Conservation (phyloP, 2,113 vertebrate genomes). For the Ceyx margarethae region DNA sequence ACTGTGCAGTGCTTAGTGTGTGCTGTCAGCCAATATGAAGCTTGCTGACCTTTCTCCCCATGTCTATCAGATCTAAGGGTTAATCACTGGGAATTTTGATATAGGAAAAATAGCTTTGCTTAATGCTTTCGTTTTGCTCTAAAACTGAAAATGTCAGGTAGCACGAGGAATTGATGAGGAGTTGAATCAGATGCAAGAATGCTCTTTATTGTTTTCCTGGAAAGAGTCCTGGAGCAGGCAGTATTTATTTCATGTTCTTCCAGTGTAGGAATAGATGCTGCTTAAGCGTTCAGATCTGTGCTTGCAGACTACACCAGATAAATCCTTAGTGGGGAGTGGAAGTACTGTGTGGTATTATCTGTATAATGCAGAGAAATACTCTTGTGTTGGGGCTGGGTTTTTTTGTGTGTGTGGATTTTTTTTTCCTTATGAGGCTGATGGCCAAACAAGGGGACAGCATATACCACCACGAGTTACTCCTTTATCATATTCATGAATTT, state of each 20-base stretch:
- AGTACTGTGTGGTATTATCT: not conserved
- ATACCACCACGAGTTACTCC: not conserved
- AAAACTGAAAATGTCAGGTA: not conserved
- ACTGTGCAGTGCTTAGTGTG: not conserved
- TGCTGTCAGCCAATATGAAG: not conserved
- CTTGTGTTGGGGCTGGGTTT: not conserved
- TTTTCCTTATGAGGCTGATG: not conserved
- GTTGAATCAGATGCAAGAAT: constrained; percentile 9
- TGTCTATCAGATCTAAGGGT: not conserved
- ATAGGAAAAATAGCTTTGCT: not conserved
- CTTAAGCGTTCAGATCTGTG: not conserved
- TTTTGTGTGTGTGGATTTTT: not conserved
- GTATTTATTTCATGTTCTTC: not conserved
- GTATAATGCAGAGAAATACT: not conserved
- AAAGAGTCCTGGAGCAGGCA: not conserved
- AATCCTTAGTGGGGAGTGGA: not conserved
- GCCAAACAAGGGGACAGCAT: not conserved
- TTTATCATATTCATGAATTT: not conserved
- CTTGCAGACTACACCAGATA: not conserved
- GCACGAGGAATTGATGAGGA: not conserved
- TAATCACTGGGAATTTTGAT: constrained; percentile 11
- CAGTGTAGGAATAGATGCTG: not conserved
- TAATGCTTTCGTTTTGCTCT: not conserved
- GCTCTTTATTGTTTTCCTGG: constrained; percentile 12
- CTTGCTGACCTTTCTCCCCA: not conserved